Conservation (phyloP, 1,140 invertebrate species). For the Saccostrea echinata region DNA sequence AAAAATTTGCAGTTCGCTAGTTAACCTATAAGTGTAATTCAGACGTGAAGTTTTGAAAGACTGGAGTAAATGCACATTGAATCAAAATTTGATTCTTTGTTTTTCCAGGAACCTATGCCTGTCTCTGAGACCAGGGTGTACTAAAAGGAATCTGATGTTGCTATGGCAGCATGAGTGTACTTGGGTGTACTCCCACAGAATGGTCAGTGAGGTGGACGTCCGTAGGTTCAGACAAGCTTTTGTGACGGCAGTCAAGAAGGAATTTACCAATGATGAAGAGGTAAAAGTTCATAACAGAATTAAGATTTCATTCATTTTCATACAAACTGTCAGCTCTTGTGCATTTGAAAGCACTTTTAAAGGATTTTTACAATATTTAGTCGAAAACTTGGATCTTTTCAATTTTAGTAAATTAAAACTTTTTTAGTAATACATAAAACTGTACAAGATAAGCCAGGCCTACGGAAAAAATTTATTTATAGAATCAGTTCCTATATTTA, state of each 20-base stretch:
- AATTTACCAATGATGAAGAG: constrained; percentile 78
- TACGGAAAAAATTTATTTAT: no score
- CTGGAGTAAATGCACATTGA: no score
- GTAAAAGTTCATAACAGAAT: constrained; percentile 57
- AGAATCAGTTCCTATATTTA: no score
- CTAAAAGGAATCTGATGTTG: constrained; percentile 73
- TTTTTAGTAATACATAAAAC: not conserved
- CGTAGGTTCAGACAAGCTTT: constrained; percentile 76
- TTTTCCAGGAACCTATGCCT: constrained; percentile 76
- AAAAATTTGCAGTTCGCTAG: no score
- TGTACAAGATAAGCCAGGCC: not conserved
- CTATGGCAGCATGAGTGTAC: constrained; percentile 80
- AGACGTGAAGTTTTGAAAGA: no score
- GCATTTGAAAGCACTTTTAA: not conserved
- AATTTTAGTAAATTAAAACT: not conserved
- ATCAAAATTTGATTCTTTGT: no score
- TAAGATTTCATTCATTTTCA: not conserved
- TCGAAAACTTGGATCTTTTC: not conserved
- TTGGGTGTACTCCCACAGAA: constrained; percentile 78
- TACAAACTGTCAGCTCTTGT: no score
- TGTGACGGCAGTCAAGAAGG: constrained; percentile 76
- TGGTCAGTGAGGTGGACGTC: constrained; percentile 78
- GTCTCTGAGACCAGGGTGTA: constrained; percentile 74
- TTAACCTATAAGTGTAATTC: no score
- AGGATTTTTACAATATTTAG: not conserved